These are phyloP conservation scores for Otus sunia DNA, from an alignment of 2,113 vertebrate species.

Conservation along the genomic window DNA sequence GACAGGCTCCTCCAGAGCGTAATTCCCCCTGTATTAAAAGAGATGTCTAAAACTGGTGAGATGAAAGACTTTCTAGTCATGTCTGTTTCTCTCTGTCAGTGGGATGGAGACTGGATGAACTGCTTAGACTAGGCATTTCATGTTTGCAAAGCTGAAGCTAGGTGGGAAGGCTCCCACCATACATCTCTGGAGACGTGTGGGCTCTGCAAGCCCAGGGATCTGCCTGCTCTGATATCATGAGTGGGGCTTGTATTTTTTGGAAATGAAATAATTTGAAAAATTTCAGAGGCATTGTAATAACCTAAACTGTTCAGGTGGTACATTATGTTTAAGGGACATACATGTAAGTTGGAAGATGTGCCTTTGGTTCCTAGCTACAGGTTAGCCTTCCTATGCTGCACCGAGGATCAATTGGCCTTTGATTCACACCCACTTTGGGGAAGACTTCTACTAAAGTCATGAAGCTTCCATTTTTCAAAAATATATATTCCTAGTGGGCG, in stretches of 20 bases:
- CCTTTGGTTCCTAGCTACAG: neutral
- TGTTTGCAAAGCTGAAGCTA: neutral
- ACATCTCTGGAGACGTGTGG: neutral
- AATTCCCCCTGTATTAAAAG: neutral
- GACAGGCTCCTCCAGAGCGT: neutral
- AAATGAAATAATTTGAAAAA: neutral
- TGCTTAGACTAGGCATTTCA: neutral
- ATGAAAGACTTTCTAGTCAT: neutral
- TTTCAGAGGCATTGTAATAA: neutral
- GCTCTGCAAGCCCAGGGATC: neutral
- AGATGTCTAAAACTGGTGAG: neutral
- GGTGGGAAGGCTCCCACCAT: neutral
- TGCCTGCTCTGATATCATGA: neutral
- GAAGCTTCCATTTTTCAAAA: neutral
- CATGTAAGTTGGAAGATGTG: neutral
- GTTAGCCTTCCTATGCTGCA: neutral
- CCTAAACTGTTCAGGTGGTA: neutral
- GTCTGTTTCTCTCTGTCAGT: neutral
- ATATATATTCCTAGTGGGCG: neutral
- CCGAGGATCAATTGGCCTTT: neutral
- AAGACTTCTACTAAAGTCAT: neutral
- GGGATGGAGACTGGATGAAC: neutral
- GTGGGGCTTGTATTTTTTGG: neutral
- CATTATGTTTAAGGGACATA: neutral
- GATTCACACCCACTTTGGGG: neutral